Percentiles rank a stretch among this genome's conserved stretches.
Conservation (phyloP, 1,140 invertebrate species). For the Sesamia nonagrioides region DNA sequence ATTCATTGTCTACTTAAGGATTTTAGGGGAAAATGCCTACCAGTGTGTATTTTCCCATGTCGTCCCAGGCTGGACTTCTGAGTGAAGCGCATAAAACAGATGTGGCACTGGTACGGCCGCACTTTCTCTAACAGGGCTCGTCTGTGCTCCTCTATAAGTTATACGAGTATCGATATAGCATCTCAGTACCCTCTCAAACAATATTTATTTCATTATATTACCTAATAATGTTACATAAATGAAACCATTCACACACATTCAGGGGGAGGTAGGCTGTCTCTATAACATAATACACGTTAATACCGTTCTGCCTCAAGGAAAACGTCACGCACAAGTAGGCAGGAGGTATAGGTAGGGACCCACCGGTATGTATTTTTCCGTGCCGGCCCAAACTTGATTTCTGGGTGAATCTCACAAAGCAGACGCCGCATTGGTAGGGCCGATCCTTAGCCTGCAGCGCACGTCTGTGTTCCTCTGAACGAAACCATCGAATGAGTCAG, state of each 20-base stretch:
- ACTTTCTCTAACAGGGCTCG: constrained; percentile 89
- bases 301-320: constrained; percentile 77
- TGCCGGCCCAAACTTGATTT: constrained; percentile 82
- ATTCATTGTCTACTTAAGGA: constrained; percentile 84
- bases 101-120: constrained; percentile 89
- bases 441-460: constrained; percentile 84
- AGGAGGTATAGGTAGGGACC: constrained; percentile 65
- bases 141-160: constrained; percentile 88
- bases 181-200: constrained; percentile 76
- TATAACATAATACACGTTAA: constrained; percentile 56
- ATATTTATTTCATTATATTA: constrained; percentile 65
- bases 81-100: constrained; percentile 90
- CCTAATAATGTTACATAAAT: constrained; percentile 62
- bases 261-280: constrained; percentile 78
- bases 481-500: constrained; percentile 69
- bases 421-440: constrained; percentile 88
- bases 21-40: constrained; percentile 87
- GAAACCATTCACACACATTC: constrained; percentile 78
- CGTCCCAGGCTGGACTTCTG: constrained; percentile 88
- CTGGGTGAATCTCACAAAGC: constrained; percentile 87
- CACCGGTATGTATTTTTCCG: constrained; percentile 81
- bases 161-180: constrained; percentile 86
- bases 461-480: constrained; percentile 79
- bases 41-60: constrained; percentile 88
- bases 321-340: constrained; percentile 69